These are phyloP conservation scores for Trissolcus japonicus DNA, from an alignment of 2,888 invertebrate species.

Conservation along the genomic window DNA sequence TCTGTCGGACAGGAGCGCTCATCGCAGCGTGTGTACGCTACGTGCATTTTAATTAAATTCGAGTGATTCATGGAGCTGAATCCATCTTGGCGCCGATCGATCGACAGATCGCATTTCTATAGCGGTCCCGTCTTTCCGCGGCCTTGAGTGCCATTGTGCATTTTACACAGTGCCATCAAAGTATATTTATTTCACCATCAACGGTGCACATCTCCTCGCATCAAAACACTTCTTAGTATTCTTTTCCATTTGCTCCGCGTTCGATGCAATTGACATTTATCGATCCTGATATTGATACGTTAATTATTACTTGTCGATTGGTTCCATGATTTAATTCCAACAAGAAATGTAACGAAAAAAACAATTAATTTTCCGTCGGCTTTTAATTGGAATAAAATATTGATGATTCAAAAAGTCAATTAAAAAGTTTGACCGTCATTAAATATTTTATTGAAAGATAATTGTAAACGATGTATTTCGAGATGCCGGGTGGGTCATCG, in stretches of 20 bases:
- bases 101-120: constrained; percentile 21
- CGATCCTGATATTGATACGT: constrained; percentile 15
- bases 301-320: constrained; percentile 22
- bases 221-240: constrained; percentile 23
- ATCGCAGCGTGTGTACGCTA: constrained; percentile 38
- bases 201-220: constrained; percentile 6
- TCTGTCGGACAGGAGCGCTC: constrained; percentile 49
- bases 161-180: constrained; percentile 30
- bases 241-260: background rate
- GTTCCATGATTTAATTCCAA: constrained; percentile 22
- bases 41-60: constrained; percentile 54
- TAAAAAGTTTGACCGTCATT: too few species aligned
- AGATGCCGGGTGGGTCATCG: too few species aligned
- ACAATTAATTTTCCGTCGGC: too few species aligned
- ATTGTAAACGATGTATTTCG: too few species aligned
- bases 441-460: background rate
- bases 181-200: constrained; percentile 26
- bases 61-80: constrained; percentile 49
- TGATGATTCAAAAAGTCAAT: too few species aligned
- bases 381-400: too few species aligned
- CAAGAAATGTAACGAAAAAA: background rate
- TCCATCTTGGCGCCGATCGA: constrained; percentile 35
- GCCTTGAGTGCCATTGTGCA: constrained; percentile 39
- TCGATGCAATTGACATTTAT: constrained; percentile 16
- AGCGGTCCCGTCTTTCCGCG: constrained; percentile 36